These are phyloP conservation scores for Peromyscus melanophrys DNA, from an alignment of 2,797 vertebrate genomes.

Conservation along the genomic window DNA sequence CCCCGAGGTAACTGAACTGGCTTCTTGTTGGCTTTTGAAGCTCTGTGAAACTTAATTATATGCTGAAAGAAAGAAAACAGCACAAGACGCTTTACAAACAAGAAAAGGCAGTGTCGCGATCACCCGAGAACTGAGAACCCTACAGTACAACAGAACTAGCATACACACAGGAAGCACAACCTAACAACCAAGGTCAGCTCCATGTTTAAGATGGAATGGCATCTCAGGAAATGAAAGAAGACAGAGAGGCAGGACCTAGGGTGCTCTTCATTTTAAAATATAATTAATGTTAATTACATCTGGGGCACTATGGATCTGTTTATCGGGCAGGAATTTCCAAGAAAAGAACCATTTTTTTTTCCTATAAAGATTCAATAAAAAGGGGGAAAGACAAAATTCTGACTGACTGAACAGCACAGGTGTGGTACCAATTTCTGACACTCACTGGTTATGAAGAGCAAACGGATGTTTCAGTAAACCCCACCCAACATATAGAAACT, in stretches of 20 bases:
- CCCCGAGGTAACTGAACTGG: constrained; percentile 99
- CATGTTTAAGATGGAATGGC: constrained; percentile 39
- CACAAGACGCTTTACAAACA: constrained; percentile 58
- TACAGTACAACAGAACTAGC: not conserved
- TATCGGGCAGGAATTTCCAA: constrained; percentile 34
- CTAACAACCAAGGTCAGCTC: constrained; percentile 26
- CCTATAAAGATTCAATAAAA: constrained; percentile 43
- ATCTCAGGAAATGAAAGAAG: constrained; percentile 61
- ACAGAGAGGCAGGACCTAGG: not conserved
- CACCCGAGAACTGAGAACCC: not conserved
- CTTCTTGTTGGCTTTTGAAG: constrained; percentile 99
- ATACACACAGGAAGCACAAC: constrained; percentile 22
- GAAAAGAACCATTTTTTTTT: constrained; percentile 62
- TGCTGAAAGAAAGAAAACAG: constrained; percentile 92
- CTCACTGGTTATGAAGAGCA: not conserved
- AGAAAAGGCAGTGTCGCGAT: constrained; percentile 29
- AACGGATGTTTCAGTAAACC: constrained; percentile 56
- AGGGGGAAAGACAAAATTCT: not conserved
- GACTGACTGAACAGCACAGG: not conserved
- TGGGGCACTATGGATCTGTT: not conserved
- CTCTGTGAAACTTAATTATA: constrained; percentile 99
- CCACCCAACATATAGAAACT: constrained; percentile 1
- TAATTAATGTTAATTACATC: constrained; percentile 52
- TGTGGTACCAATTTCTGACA: not conserved
- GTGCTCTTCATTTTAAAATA: constrained; percentile 58